These are phyloP conservation scores for Choreutis nemorana DNA, from an alignment of 2,888 invertebrate genomes.

Conservation along the genomic window DNA sequence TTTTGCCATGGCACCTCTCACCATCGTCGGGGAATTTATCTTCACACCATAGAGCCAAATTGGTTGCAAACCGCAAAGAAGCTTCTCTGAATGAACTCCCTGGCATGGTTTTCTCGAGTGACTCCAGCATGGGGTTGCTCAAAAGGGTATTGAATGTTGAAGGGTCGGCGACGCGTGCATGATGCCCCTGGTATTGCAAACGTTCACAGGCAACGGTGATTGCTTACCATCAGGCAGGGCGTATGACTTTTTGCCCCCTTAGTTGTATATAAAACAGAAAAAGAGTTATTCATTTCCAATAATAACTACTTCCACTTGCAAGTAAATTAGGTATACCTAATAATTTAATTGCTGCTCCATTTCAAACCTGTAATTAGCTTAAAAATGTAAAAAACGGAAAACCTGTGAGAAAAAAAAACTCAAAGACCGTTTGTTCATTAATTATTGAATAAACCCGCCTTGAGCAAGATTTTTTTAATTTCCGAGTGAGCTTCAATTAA, in stretches of 20 bases:
- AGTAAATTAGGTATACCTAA: not conserved
- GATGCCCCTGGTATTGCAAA: not conserved
- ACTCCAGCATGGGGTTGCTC: not conserved
- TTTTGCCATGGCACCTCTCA: too few species aligned
- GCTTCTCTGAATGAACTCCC: not conserved
- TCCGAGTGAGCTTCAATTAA: too few species aligned
- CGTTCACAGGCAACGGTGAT: not conserved
- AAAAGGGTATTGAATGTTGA: not conserved
- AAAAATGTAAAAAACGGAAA: too few species aligned
- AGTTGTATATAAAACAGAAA: not conserved
- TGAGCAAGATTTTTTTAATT: too few species aligned
- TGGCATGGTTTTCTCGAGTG: not conserved
- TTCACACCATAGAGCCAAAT: too few species aligned
- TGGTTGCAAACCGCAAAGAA: too few species aligned
- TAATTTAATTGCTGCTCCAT: too few species aligned
- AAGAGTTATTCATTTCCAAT: not conserved
- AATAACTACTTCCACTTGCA: not conserved
- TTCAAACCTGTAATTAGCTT: too few species aligned
- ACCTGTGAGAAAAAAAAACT: too few species aligned
- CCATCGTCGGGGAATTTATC: too few species aligned
- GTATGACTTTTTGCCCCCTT: not conserved
- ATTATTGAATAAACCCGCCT: too few species aligned
- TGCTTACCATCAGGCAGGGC: not conserved
- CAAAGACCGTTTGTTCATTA: too few species aligned
- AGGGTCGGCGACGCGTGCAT: not conserved